Base-by-base conservation (phyloP, 2,888 invertebrate genomes). In the Drosophila anomalata region DNA sequence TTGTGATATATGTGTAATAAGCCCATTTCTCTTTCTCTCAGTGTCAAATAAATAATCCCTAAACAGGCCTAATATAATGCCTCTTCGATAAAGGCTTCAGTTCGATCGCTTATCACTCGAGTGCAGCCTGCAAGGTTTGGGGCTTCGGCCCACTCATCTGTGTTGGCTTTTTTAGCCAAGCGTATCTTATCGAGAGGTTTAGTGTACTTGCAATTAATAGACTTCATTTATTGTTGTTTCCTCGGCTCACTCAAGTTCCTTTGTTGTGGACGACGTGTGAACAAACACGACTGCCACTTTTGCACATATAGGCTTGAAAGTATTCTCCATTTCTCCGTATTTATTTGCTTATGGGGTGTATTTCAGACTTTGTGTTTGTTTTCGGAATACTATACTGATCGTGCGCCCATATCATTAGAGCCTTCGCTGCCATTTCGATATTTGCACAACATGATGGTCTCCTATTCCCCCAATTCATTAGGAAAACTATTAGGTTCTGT, bases 261-360 rank as follows among this genome's bases (percentile, higher is more conserved):
- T 67, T 79, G 48, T 73, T 68, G 52, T 78, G 86, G 86, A 44
- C 52, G 83, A 82, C 82, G 82, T 82, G 82, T 77, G 54, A 44
- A 39, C 47, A 53, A 41, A 73, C 82, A 86, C 86, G 86, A 69
- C 41, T 39, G 11, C 77, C 72, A 52, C 33, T 66, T 61, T 61
- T 41, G 46, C 66, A 48, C 41, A 31, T 31, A 62, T 61, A 52
- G 54, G 44, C 60, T 48, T 26, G 5, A 26, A 29, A 0, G 22
- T 26, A 54, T 58, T 41, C 50, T 26, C 7, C 2, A 29, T 24
- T 47, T 42, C 20, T 63, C 39, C 12, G 36, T 50, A 24, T 31
- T 48, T 57, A 61, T 63, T 46, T 60, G 17, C 29, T 44, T 24
- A 22, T 41, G 58, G 58, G 41, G 61, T 60, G 31, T 51, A 26